Evolutionary conservation across 53 echinoderm and acorn worm species (phyloP), one percentile per base, ranked within the genome.

Genomic region (Holothuria scabra): DNA sequence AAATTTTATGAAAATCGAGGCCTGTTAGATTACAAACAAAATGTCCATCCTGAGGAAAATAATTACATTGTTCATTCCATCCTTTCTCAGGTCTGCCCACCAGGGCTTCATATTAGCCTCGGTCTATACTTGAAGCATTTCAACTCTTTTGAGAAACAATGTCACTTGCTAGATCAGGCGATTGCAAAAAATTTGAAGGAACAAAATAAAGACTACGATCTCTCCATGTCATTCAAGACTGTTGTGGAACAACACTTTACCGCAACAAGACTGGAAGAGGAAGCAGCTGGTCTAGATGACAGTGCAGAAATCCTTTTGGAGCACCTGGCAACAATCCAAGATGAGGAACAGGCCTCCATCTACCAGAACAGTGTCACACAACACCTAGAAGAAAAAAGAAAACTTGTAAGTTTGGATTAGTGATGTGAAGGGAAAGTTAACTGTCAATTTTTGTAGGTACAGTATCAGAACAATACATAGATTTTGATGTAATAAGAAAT

Each of bases 31-130:
- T n/a, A n/a, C n/a, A n/a, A n/a, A n/a, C n/a, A n/a, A n/a, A n/a
- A n/a, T n/a, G n/a, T n/a, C n/a, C n/a, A n/a, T n/a, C n/a, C n/a
- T n/a, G n/a, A n/a, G n/a, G n/a, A n/a, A n/a, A n/a, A n/a, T n/a
- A n/a, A n/a, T n/a, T n/a, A 48, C 48, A 12, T 48, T 10, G 48
- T 8, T 48, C 9, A 8, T 48, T 76, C 26, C 28, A 3, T n/a
- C n/a, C 0, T 56, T 76, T 46, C 6, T 8, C 76, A 76, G 76
- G 76, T 76, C 8, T 76, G 76, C 23, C 52, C 56, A 48, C 76
- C 76, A 25, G 76, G 76, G 8, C 56, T 76, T 9, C 76, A 76
- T 28, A 46, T 76, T 7, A 76, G 76, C 76, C 28, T 76, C 56
- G 76, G 76, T 8, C 23, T 76, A 55, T 76, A 33, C 18, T 18